These are phyloP conservation scores for Sylvilagus bachmani DNA, from an alignment of 2,113 vertebrate genomes.

Conservation along the genomic window DNA sequence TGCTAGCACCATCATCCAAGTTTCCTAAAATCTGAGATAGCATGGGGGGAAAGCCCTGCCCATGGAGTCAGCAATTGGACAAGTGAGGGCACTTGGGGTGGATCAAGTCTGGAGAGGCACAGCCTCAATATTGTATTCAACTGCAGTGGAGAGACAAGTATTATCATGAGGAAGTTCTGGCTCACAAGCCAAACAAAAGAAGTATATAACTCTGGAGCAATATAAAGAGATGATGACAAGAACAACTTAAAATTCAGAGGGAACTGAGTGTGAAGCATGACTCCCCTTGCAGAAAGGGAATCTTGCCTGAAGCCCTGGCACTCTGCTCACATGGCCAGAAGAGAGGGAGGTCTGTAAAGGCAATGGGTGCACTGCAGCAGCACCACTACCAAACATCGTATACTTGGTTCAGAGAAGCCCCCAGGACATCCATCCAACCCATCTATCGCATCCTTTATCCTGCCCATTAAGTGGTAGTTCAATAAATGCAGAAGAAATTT, in stretches of 20 bases:
- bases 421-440: neutral
- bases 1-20: neutral
- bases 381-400: neutral
- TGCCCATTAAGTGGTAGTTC: neutral
- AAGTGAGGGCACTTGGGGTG: neutral
- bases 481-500: neutral
- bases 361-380: neutral
- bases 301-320: neutral
- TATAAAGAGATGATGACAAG: neutral
- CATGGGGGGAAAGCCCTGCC: neutral
- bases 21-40: constrained; percentile 26
- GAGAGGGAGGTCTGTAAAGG: neutral
- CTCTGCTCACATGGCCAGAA: neutral
- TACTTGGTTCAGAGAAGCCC: neutral
- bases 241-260: neutral
- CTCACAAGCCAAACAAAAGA: neutral
- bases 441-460: constrained; percentile 1
- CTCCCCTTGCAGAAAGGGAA: neutral
- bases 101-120: neutral
- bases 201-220: neutral
- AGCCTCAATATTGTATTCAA: neutral
- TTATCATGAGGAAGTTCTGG: neutral
- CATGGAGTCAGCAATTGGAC: neutral
- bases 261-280: neutral
- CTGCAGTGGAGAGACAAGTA: neutral